These are phyloP conservation scores for Chlorops oryzae DNA, from an alignment of 1,140 invertebrate genomes.

Conservation along the genomic window DNA sequence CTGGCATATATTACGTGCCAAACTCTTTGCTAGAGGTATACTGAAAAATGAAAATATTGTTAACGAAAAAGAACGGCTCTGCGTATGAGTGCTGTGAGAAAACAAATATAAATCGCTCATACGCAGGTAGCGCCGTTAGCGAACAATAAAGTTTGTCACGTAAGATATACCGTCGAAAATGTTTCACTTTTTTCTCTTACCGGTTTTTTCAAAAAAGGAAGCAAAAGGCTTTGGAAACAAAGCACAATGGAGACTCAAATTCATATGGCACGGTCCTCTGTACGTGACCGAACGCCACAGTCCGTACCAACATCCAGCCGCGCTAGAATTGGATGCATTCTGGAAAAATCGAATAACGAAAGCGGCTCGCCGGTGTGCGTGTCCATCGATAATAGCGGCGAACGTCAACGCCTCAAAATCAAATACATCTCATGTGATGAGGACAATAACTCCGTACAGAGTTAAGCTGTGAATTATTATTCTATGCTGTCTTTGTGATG, in stretches of 20 bases:
- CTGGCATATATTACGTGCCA: constrained; percentile 9
- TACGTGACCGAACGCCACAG: constrained; percentile 24
- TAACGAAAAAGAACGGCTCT: too few species aligned
- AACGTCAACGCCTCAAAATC: constrained; percentile 36
- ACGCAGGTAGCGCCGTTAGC: too few species aligned
- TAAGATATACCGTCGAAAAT: too few species aligned
- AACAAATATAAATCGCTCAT: too few species aligned
- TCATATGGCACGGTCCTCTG: constrained; percentile 24
- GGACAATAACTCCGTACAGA: constrained; percentile 43
- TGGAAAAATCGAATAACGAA: constrained; percentile 23
- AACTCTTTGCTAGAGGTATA: too few species aligned
- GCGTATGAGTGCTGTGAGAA: too few species aligned
- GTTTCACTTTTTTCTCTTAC: constrained; percentile 9
- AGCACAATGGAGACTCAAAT: constrained; percentile 46
- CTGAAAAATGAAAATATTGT: too few species aligned
- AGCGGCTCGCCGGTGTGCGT: constrained; percentile 37
- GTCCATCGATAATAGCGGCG: constrained; percentile 31
- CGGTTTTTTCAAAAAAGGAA: constrained; percentile 25
- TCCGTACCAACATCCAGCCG: background rate
- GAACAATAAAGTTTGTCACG: too few species aligned
- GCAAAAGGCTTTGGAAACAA: constrained; percentile 41
- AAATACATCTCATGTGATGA: constrained; percentile 45
- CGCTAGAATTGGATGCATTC: constrained; percentile 28
- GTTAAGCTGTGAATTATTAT: too few species aligned
- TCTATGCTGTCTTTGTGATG: too few species aligned